phyloP scores from a whole-genome alignment of 2,797 vertebrate genomes.

The Poeciliopsis paucimaculata region DNA sequence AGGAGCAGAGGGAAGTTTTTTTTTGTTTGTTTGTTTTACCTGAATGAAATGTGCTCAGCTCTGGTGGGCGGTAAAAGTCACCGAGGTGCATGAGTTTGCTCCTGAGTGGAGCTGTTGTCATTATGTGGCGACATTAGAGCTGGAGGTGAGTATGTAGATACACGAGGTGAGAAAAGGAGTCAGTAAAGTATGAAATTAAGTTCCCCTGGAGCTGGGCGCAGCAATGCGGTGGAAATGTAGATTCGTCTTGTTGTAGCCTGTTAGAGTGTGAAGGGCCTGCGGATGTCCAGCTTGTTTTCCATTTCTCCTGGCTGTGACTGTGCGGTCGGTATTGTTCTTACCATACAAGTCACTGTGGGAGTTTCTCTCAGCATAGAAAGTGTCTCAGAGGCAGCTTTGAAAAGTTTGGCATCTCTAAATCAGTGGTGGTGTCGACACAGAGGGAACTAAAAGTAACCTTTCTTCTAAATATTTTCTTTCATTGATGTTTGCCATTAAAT shows the following conservation, averaged over 20 bases:
- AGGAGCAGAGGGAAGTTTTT: background rate
- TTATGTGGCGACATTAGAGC: slow-evolving; percentile 1
- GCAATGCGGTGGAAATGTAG: background rate
- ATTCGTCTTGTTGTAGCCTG: background rate
- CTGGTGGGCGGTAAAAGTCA: background rate
- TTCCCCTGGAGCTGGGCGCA: slow-evolving; percentile 1
- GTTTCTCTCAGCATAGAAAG: background rate
- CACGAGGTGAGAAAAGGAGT: slow-evolving; percentile 13
- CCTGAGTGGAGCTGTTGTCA: background rate
- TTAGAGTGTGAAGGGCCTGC: background rate
- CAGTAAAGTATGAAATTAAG: slow-evolving; percentile 29
- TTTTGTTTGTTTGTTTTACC: background rate
- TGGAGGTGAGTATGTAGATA: slow-evolving; percentile 2
- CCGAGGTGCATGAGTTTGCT: background rate
- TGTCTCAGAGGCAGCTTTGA: background rate
- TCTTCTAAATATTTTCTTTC: background rate
- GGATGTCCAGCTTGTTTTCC: slow-evolving; percentile 5
- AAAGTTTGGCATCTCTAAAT: background rate
- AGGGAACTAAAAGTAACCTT: background rate
- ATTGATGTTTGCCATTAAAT: background rate
- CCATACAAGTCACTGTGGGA: background rate
- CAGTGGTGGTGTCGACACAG: background rate
- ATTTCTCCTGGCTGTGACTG: background rate
- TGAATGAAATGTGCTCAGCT: background rate
- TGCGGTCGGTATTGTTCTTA: background rate